A percentile compares a stretch with the other conserved stretches of the same genome.
Conservation (phyloP, 2,888 invertebrate genomes). For the Coenonympha arcania region DNA sequence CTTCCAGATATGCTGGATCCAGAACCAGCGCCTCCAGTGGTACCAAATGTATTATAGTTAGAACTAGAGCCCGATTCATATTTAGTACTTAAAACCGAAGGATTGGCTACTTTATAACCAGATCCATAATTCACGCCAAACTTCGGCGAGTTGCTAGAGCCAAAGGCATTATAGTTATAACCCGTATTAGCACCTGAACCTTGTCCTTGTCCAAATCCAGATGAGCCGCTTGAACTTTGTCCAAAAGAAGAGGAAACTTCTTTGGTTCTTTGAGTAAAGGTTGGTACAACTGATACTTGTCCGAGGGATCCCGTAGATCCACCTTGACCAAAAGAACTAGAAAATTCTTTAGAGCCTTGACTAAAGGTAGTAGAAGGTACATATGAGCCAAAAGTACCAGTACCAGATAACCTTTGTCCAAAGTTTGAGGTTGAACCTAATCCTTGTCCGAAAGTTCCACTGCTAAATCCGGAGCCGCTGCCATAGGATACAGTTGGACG, state of each 20-base stretch:
- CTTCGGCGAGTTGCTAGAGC: conserved; percentile 2
- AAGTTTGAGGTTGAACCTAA: neutral
- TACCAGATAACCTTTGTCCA: neutral
- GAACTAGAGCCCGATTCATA: conserved; percentile 6
- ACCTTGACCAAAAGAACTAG: neutral
- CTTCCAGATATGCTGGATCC: conserved; percentile 2
- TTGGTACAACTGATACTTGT: neutral
- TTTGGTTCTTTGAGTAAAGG: neutral
- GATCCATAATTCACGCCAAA: conserved; percentile 11
- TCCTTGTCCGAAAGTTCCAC: conserved; percentile 10
- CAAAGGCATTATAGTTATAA: conserved; percentile 11
- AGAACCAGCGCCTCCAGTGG: conserved; percentile 2
- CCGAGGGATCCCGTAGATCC: neutral
- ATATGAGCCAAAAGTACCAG: neutral
- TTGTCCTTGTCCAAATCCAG: neutral
- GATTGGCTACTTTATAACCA: neutral
- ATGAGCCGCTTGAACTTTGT: neutral
- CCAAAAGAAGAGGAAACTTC: neutral
- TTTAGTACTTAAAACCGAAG: conserved; percentile 9
- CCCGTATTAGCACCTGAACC: neutral
- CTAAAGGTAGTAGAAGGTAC: neutral
- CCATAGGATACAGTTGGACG: conserved; percentile 5
- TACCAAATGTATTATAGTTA: conserved; percentile 10
- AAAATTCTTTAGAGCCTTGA: neutral
- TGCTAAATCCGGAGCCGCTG: conserved; percentile 1